Evolutionary conservation across 2,113 vertebrate genomes (phyloP).

Genomic region (Osmerus mordax): DNA sequence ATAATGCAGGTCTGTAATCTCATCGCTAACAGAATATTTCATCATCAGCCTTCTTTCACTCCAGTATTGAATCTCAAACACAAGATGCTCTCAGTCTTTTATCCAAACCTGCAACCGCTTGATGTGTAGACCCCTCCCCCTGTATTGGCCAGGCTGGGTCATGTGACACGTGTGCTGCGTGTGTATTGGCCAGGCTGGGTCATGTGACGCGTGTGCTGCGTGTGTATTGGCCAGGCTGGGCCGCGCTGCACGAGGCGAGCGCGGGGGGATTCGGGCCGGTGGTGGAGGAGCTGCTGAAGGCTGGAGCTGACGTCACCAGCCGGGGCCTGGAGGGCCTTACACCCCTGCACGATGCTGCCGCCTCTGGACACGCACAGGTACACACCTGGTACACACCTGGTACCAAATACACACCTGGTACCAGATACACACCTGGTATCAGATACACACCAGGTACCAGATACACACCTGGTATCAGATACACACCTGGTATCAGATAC

Average conservation of each 20-base stretch:
- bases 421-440: too few relatives aligned
- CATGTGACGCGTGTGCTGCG: too few relatives aligned
- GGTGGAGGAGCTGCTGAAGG: slow-evolving; percentile 70
- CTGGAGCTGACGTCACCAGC: slow-evolving; percentile 74
- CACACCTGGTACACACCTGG: neutral
- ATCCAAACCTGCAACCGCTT: neutral
- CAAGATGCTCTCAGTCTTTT: neutral
- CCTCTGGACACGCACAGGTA: slow-evolving; percentile 71
- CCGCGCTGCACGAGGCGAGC: slow-evolving; percentile 77
- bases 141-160: neutral
- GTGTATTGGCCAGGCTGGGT: too few relatives aligned
- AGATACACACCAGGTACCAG: too few relatives aligned
- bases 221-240: slow-evolving; percentile 66
- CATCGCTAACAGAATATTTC: neutral
- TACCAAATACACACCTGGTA: too few relatives aligned
- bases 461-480: neutral
- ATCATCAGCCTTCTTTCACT: too few relatives aligned
- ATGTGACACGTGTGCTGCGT: too few relatives aligned
- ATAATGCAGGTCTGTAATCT: slow-evolving; percentile 77
- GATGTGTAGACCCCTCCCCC: neutral
- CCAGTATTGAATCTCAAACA: too few relatives aligned
- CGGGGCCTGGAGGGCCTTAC: slow-evolving; percentile 65
- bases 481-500: too few relatives aligned
- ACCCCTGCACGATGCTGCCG: slow-evolving; percentile 75
- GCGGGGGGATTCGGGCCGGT: slow-evolving; percentile 58